Evolutionary conservation across 2,797 vertebrate genomes (phyloP).

Genomic region (Macrochelys suwanniensis): DNA sequence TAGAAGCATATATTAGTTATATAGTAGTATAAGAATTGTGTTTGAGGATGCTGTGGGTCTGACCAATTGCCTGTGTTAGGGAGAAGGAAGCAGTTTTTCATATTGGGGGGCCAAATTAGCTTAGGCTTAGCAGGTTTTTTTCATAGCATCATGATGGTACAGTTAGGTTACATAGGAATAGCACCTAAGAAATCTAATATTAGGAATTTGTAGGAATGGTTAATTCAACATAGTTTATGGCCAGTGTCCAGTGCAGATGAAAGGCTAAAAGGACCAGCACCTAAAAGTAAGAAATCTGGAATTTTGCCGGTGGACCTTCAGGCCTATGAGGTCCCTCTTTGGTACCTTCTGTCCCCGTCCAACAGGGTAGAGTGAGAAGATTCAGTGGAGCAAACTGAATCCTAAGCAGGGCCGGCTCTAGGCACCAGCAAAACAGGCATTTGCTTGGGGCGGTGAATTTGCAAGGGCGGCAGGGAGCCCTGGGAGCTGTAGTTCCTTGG

Average conservation of each 20-base stretch:
- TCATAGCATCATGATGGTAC: background rate
- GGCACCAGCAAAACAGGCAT: too few species aligned
- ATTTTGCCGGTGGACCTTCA: too few species aligned
- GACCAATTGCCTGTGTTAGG: background rate
- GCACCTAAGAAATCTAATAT: background rate
- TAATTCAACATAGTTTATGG: background rate
- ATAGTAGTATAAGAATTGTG: background rate
- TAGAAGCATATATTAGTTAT: background rate
- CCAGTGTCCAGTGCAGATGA: background rate
- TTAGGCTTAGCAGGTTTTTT: background rate
- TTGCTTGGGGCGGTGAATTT: too few species aligned
- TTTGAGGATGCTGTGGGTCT: background rate
- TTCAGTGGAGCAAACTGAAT: too few species aligned
- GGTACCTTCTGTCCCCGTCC: too few species aligned
- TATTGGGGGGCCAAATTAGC: background rate
- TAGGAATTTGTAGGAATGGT: background rate
- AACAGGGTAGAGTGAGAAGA: too few species aligned
- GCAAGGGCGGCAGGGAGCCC: too few species aligned
- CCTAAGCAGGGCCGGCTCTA: too few species aligned
- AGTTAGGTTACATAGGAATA: background rate
- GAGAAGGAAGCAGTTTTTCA: background rate
- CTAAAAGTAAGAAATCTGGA: too few species aligned
- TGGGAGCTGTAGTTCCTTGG: too few species aligned
- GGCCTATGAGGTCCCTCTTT: too few species aligned
- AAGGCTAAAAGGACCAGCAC: background rate